Evolutionary conservation across 2,888 invertebrate genomes (phyloP), one percentile per base, ranked within the genome.

Genomic region (Acanthopleura granulata): DNA sequence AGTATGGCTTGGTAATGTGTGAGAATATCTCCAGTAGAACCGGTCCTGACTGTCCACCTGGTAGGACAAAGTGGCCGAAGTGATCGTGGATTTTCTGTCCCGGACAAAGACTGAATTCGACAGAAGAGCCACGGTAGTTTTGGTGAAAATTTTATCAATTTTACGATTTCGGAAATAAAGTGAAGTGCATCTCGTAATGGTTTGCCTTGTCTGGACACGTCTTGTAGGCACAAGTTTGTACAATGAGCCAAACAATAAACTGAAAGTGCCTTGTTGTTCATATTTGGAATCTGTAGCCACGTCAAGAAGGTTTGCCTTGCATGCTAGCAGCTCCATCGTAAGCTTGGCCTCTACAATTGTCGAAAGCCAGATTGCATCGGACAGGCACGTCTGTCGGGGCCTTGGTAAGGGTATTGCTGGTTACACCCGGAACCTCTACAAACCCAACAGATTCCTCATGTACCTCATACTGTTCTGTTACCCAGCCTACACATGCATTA

Each of bases 221-320:
- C 76, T 70, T 72, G 75, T n/a, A 75, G 57, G 62, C 61, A 72
- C 16, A 79, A 62, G 62, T 77, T 78, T 1, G 78, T n/a, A 62
- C 74, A 73, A 61, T 79, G 77, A 14, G 75, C 79, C 27, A 75
- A 62, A 69, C 79, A 79, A 57, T 79, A 76, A 49, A 76, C 76
- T 29, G 49, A 22, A n/a, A 78, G 16, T 11, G 79, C 79, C 9
- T 57, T 27, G 6, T 74, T 75, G 16, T 62, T 25, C 25, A 69
- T 40, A 25, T 79, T 70, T 50, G 73, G 73, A 51, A 77, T 76
- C 29, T 50, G 25, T 76, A 6, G 77, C 78, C 22, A 78, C 78
- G 22, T 75, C 78, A 72, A 30, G 72, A 57, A 76, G n/a, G 30
- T 49, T 73, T 66, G 22, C 77, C 74, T 25, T 40, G 62, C 70